Evolutionary conservation across 1,140 invertebrate species (phyloP).

Genomic region (Drosophila parabipectinata): DNA sequence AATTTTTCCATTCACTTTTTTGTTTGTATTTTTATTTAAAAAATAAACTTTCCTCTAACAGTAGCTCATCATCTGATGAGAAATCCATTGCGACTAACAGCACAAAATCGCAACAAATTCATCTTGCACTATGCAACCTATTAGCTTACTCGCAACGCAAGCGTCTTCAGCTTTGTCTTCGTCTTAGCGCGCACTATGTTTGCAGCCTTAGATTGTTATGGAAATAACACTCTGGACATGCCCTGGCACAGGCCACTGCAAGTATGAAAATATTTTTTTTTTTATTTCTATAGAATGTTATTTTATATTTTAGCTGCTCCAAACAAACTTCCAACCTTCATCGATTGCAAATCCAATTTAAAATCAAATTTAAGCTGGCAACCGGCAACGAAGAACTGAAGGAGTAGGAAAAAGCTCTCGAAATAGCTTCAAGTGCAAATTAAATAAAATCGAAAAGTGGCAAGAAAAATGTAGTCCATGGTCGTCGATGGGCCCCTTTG

Average conservation of each 20-base stretch:
- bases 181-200: too few relatives aligned
- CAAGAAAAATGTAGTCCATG: slow-evolving; percentile 56
- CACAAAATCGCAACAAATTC: too few relatives aligned
- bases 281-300: slow-evolving; percentile 29
- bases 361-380: slow-evolving; percentile 72
- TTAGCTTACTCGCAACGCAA: too few relatives aligned
- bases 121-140: too few relatives aligned
- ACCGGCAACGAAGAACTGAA: background rate
- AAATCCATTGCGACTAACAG: too few relatives aligned
- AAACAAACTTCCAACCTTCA: slow-evolving; percentile 58
- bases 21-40: too few relatives aligned
- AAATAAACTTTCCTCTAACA: too few relatives aligned
- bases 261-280: slow-evolving; percentile 66
- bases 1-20: too few relatives aligned
- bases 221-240: too few relatives aligned
- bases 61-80: too few relatives aligned
- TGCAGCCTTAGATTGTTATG: too few relatives aligned
- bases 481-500: slow-evolving; percentile 12
- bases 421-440: slow-evolving; percentile 72
- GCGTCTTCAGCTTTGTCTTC: too few relatives aligned
- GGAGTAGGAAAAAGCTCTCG: slow-evolving; percentile 26
- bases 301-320: slow-evolving; percentile 7
- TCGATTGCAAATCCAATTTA: slow-evolving; percentile 73
- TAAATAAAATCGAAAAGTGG: slow-evolving; percentile 74
- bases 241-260: background rate